Evolutionary conservation across 2,888 invertebrate species (phyloP).

Genomic region (Acutogordius australiensis): DNA sequence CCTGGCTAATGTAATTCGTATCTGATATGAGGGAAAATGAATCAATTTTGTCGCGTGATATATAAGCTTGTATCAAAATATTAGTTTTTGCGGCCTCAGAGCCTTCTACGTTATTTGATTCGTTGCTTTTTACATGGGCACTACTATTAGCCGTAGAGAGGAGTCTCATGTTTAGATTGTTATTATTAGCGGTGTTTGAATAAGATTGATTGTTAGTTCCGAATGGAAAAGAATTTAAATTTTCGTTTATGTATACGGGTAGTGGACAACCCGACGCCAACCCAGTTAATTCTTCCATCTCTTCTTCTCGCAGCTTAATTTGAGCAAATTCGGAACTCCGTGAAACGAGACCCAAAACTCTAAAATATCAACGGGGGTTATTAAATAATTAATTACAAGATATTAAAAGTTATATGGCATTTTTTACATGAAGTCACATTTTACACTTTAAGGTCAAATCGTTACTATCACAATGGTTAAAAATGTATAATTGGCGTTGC

Average conservation of each 20-base stretch:
- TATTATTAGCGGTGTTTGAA: too few relatives aligned
- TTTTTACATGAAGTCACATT: too few relatives aligned
- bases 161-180: too few relatives aligned
- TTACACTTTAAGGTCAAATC: too few relatives aligned
- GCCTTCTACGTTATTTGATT: constrained; percentile 50
- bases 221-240: neutral
- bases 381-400: too few relatives aligned
- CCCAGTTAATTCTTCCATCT: constrained; percentile 55
- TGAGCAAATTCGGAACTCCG: constrained; percentile 77
- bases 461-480: too few relatives aligned
- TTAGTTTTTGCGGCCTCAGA: constrained; percentile 77
- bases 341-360: constrained; percentile 56
- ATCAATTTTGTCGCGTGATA: constrained; percentile 48
- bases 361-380: too few relatives aligned
- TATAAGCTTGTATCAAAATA: constrained; percentile 37
- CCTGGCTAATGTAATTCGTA: constrained; percentile 57
- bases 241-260: constrained; percentile 29
- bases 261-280: constrained; percentile 45
- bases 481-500: too few relatives aligned
- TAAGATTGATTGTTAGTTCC: too few relatives aligned
- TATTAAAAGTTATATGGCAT: too few relatives aligned
- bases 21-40: constrained; percentile 61
- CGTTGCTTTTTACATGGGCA: constrained; percentile 48
- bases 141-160: neutral
- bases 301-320: constrained; percentile 76